Evolutionary conservation across 2,113 vertebrate species (phyloP), one percentile per base, ranked within the genome.

Genomic region (Elgaria multicarinata): DNA sequence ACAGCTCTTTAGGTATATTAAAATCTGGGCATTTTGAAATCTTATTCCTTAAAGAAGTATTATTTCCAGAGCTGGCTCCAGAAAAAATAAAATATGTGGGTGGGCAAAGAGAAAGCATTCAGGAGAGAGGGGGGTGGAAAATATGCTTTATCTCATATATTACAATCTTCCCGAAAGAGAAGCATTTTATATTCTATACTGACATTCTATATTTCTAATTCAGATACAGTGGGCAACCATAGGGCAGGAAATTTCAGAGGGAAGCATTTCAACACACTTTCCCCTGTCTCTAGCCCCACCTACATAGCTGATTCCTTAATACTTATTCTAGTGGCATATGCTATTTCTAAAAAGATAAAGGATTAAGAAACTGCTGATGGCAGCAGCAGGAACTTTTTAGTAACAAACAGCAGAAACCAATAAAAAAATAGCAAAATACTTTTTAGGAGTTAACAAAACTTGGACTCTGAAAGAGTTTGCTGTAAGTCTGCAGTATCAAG

Each of bases 281-380:
- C n/a, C 76, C 26, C 44, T 33, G 2, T 78, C 46, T 10, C 12
- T 16, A 53, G 46, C 28, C 53, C 26, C 28, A 79, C 46, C 77
- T 6, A 79, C 14, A 20, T 16, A 58, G 53, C 79, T 24, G 26
- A 33, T 71, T 36, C 44, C 18, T 53, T 71, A 46, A 71, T n/a
- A 26, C n/a, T 71, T 72, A 53, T 85, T 85, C 66, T 85, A n/a
- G 66, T 85, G 67, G 66, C 44, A 71, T 85, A 24, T 71, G 44
- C 66, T 66, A 50, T 50, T 69, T 69, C 66, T 71, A 50, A 84
- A 14, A 71, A n/a, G 67, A 53, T 36, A 71, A 71, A 71, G 67
- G 81, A 50, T 53, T 53, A 53, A 71, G 67, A 44, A 71, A 84
- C 79, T 39, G 22, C 55, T 58, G 53, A 39, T 81, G 55, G 33